Base-by-base conservation (phyloP, 1,140 invertebrate species). In the Dinoponera quadriceps region DNA sequence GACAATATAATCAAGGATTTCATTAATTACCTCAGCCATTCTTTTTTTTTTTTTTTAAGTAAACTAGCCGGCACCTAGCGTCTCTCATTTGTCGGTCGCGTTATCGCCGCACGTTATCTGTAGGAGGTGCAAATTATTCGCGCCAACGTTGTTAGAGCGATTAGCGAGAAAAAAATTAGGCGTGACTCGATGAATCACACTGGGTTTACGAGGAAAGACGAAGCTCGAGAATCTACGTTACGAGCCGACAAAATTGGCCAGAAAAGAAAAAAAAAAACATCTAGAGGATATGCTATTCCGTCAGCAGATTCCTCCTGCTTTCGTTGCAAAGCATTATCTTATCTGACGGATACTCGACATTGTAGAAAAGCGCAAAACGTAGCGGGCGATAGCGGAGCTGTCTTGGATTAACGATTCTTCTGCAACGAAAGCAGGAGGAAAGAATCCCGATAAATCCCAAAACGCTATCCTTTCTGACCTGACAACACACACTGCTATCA, bases 81-180 rank as follows among this genome's bases (percentile, higher is more conserved):
- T 16, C 22, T 29, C n/a, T 49, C 65, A 57, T 69, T 80, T 80
- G 65, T 80, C 51, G 71, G 20, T 13, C 11, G 38, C 33, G 18
- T 69, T 78, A 69, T 69, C 63, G 22, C 29, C 33, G 29, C n/a
- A n/a, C 54, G 18, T 80, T 80, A 80, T 80, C 75, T 57, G 48
- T 9, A 27, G 29, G n/a, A 71, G 54, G 75, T 80, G 65, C 65
- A 48, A 80, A 80, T 71, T 57, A 80, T 48, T 65, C 22, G 14
- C n/a, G n/a, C 20, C 48, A 57, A 48, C 18, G 22, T 29, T 33
- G n/a, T 25, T 48, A 9, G 25, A 20, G 44, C 16, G n/a, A 69
- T 69, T 68, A 27, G 20, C 11, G 16, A 65, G 66, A 78, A 44
- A 9, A 9, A 9, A 44, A 68, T 69, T 44, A 57, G 18, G 49